Base-by-base conservation (phyloP, 1,140 invertebrate genomes). In the Achroia grisella region DNA sequence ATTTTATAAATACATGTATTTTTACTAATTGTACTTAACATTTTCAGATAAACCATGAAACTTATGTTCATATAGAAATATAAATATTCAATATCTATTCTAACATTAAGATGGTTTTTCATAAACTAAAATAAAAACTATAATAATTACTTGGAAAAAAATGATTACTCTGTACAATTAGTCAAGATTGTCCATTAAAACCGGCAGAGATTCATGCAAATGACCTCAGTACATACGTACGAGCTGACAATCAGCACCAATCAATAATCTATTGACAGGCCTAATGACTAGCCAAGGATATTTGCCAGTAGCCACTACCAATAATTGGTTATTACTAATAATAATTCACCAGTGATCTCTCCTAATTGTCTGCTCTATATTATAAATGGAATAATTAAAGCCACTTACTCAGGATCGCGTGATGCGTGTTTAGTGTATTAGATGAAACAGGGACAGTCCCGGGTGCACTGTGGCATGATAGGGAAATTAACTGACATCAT, bases 181-280 rank as follows among this genome's bases (percentile, higher is more conserved):
- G 73, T 71, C 72, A 69, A 71, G 17, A 77, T 75, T 76, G 76
- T 62, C 39, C 35, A 54, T 37, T 37, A 37, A 37, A 37, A 71
- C 57, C 65, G 56, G 71, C 73, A 71, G 60, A 81, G 77, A 80
- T 84, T 84, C 74, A 78, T 78, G 67, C 77, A 80, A 83, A 78
- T 66, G 75, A 73, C 69, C 72, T 56, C 17, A 23, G 17, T 23
- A 23, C 73, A 76, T 59, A 41, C 53, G 48, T 48, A 55, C 59
- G 67, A 70, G 63, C 72, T 71, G 61, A 30, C 60, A 62, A 68
- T 71, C 67, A 62, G 61, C 64, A 68, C 80, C 77, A 84, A 81
- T 84, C 80, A 84, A 81, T 81, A 80, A 79, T 77, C 66, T 81
- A 84, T 84, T 77, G 80, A 69, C 71, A 72, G 57, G 52, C 52